These are phyloP conservation scores for Labeo catla DNA, from an alignment of 2,113 vertebrate species.

Conservation along the genomic window DNA sequence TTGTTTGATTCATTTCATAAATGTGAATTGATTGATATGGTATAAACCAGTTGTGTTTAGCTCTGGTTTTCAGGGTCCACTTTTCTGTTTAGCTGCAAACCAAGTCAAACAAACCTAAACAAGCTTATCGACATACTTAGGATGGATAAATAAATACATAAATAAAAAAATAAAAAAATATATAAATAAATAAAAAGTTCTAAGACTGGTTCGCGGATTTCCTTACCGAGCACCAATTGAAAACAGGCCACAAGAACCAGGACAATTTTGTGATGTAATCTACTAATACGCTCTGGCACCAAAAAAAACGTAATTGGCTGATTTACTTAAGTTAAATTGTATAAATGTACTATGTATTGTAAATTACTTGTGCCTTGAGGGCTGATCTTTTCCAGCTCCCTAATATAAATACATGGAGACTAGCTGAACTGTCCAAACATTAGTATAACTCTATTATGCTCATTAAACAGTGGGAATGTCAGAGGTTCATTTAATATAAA, in stretches of 20 bases:
- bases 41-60: no score
- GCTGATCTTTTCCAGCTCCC: background rate
- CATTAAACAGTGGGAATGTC: conserved; percentile 30
- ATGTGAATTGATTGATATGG: no score
- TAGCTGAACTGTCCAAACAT: background rate
- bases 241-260: background rate
- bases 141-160: no score
- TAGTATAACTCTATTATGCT: background rate
- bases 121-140: no score
- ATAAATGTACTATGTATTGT: background rate
- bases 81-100: no score
- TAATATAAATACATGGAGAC: conserved; percentile 3
- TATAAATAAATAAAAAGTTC: background rate
- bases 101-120: no score
- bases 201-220: background rate
- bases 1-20: no score
- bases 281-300: background rate
- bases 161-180: no score
- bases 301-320: background rate
- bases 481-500: conserved; percentile 19
- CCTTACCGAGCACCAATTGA: background rate
- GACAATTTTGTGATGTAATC: background rate
- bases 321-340: background rate
- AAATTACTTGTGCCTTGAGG: background rate
- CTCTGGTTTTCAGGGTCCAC: no score